A percentile compares a stretch with the other conserved stretches of the same genome.
Conservation (phyloP, 1,140 invertebrate genomes). For the Dreissena polymorpha region DNA sequence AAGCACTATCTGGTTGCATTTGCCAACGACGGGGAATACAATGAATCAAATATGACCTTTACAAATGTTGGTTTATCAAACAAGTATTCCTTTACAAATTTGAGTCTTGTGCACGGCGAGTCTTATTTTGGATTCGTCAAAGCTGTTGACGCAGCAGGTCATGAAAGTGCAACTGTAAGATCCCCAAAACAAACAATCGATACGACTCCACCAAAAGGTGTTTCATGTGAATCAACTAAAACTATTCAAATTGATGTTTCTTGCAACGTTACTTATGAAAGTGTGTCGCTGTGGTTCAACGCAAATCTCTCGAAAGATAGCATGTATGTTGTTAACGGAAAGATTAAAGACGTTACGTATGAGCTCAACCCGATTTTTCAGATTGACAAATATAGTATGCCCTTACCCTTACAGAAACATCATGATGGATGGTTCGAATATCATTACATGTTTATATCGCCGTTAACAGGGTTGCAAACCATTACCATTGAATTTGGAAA, state of each 20-base stretch:
- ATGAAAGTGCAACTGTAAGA: constrained; percentile 11
- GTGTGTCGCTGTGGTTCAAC: neutral
- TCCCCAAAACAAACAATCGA: constrained; percentile 47
- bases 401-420: too few species aligned
- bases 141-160: constrained; percentile 55
- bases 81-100: neutral
- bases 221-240: neutral
- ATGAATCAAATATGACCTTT: neutral
- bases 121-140: constrained; percentile 47
- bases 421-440: too few species aligned
- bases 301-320: neutral
- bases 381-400: too few species aligned
- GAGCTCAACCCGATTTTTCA: too few species aligned
- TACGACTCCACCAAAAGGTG: constrained; percentile 38
- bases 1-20: constrained; percentile 48
- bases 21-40: neutral
- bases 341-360: too few species aligned
- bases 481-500: too few species aligned
- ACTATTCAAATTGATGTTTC: neutral
- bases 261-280: neutral
- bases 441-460: too few species aligned
- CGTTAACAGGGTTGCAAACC: too few species aligned
- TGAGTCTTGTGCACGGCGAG: constrained; percentile 37
- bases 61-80: too few species aligned
- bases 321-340: too few species aligned